Evolutionary conservation across 2,797 vertebrate species (phyloP), one percentile per base, ranked within the genome.

Genomic region (Gila robusta): DNA sequence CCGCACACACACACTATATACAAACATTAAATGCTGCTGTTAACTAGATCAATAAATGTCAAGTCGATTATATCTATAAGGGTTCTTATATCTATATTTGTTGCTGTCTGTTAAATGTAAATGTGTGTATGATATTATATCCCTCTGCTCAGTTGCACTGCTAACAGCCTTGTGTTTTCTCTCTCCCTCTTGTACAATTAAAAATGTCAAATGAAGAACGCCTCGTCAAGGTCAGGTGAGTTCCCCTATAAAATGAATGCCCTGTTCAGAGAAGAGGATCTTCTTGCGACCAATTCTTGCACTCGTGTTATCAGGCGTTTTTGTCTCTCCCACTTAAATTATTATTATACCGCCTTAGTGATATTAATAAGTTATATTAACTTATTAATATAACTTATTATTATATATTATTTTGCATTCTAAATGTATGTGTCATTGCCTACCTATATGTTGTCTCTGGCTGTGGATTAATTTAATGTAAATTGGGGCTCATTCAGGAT

Each of bases 181-280:
- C 54, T 79, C 37, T 79, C 77, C 77, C 56, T 79, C 54, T 79
- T 79, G 56, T 28, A 62, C 37, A 79, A 64, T 79, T 64, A 79
- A 64, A 79, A 79, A n/a, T 79, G 77, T n/a, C 14, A 79, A 44
- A 79, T 79, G 37, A 79, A 79, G 56, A 79, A 79, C 0, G 8
- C n/a, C 77, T 79, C 14, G 1, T 79, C 56, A 79, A 64, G 56
- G 77, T 79, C 56, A 64, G 77, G 56, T 64, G 56, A 79, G 77
- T 28, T 79, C 23, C n/a, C 7, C 8, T 28, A 79, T 44, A 79
- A 44, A 44, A 79, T 44, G 9, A 28, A 64, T 64, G 74, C 32
- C 49, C 49, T 59, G 11, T 56, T 59, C 21, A 59, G 52, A 39
- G 74, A 23, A 77, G 23, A 37, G 12, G 4, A 56, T 39, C 52